Evolutionary conservation across 2,113 vertebrate genomes (phyloP).

Genomic region (Dendrocopos noguchii): DNA sequence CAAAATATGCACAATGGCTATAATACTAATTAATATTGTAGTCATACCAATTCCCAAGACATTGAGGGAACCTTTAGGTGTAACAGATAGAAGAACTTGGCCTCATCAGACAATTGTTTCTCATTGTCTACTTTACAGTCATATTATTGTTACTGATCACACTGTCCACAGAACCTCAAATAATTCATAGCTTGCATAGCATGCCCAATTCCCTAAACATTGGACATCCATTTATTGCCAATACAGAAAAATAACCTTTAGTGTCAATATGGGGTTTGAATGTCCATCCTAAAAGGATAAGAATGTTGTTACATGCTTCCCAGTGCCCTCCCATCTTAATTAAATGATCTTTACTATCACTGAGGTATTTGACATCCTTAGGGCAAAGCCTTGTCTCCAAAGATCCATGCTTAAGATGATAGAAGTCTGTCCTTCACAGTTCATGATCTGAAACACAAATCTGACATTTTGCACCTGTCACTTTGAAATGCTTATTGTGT

Average conservation of each 20-base stretch:
- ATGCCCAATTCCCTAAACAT: neutral
- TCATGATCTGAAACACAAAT: neutral
- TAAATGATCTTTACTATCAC: neutral
- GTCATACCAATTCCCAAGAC: neutral
- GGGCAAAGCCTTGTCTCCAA: neutral
- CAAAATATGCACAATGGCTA: neutral
- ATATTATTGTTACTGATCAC: neutral
- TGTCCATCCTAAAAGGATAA: neutral
- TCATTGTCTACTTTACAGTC: neutral
- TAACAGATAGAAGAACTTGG: neutral
- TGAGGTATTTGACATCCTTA: neutral
- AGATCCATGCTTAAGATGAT: neutral
- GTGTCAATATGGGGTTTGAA: neutral
- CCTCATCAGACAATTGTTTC: neutral
- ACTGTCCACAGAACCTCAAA: neutral
- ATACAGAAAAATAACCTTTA: neutral
- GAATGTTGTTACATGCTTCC: neutral
- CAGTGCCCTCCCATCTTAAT: neutral
- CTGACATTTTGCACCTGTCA: neutral
- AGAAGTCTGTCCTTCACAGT: neutral
- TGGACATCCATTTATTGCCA: neutral
- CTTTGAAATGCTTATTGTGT: slow-evolving; percentile 16
- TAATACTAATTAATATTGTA: neutral
- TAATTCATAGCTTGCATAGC: neutral
- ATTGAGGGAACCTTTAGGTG: neutral